Conservation (phyloP, 1,140 invertebrate species). For the Zaprionus tsacasi region DNA sequence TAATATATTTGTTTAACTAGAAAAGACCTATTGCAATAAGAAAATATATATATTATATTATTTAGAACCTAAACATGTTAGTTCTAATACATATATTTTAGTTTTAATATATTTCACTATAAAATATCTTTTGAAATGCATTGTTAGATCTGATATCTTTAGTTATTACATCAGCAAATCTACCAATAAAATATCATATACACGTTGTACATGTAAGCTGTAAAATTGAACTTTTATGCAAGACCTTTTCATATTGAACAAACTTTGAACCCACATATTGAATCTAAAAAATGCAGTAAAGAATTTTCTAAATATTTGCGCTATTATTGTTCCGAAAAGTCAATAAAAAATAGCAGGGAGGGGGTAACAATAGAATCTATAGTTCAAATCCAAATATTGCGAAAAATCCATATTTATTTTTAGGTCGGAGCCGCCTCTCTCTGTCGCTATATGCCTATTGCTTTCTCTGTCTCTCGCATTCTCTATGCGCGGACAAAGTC, state of each 20-base stretch:
- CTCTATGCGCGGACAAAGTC: constrained; percentile 29
- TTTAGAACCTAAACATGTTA: too few species aligned
- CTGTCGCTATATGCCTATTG: neutral
- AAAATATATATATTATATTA: too few species aligned
- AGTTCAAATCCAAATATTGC: neutral
- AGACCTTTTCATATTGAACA: neutral
- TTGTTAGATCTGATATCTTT: too few species aligned
- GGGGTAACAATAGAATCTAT: neutral
- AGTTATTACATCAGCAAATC: too few species aligned
- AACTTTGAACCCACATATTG: neutral
- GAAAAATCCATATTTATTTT: neutral
- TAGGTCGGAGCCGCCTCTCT: neutral
- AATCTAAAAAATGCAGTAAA: neutral
- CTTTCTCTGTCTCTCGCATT: neutral
- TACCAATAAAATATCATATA: too few species aligned
- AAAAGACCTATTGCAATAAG: neutral
- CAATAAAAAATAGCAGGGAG: neutral
- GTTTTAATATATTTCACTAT: too few species aligned
- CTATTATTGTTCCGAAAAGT: neutral
- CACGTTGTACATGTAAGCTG: neutral
- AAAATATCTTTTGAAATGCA: too few species aligned
- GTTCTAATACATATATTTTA: too few species aligned
- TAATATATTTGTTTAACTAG: neutral
- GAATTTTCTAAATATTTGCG: neutral
- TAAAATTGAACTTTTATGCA: neutral